Evolutionary conservation across 2,797 vertebrate species (phyloP), one percentile per base, ranked within the genome.

Genomic region (Chaenodraco wilsoni): DNA sequence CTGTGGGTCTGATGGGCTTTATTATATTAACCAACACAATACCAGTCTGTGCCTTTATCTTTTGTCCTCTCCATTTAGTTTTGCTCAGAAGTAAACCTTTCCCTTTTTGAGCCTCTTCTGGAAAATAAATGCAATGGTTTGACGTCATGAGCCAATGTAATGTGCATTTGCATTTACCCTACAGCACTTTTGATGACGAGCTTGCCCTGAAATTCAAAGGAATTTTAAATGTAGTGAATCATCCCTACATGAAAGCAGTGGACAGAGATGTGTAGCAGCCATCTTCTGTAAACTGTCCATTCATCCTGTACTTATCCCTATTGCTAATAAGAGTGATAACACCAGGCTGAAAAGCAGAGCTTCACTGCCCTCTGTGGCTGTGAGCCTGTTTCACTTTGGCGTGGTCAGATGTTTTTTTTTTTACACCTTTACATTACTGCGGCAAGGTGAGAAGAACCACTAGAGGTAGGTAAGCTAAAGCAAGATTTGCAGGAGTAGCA

Each of bases 21-120:
- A 93, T 94, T 91, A 88, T 87, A 93, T 94, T 94, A 94, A 82
- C 84, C 66, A 69, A 76, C 76, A 82, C 45, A 51, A 87, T 45
- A 70, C 43, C 78, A 83, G 81, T 46, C 70, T 51, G 17, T 50
- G 72, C 59, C 72, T 76, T 49, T 89, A 70, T 90, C 68, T 55
- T 79, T 74, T 89, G 84, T 55, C 77, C 69, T 15, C 41, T 69
- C 63, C 15, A 27, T 48, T 84, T 67, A 73, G 45, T 84, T 74
- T 51, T 41, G 40, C 70, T 83, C 57, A 60, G 55, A 82, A 65
- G 69, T 67, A 65, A 78, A 78, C 81, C 62, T 79, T 70, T 71
- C 51, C 65, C 13, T 78, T 54, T 58, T 40, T 11, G 27, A 27
- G 27, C 27, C 4, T 27, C 27, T 27, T 27, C 27, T 27, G 43